phyloP scores from a whole-genome alignment of 2,797 vertebrate species.

The Syncerus caffer region DNA sequence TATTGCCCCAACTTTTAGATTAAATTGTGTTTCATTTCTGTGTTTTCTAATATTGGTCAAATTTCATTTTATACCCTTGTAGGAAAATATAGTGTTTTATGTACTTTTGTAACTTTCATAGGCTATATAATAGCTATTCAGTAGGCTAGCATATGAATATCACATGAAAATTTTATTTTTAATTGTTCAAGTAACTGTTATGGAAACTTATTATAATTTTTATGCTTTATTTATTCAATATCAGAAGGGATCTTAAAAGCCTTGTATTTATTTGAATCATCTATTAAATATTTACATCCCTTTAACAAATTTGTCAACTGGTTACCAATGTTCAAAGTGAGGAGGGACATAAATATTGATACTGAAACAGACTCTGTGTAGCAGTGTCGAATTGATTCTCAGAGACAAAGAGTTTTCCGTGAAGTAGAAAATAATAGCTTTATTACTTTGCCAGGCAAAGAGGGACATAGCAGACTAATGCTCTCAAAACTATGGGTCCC shows the following conservation, averaged over 20 bases:
- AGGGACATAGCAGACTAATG: background rate
- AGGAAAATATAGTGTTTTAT: slow-evolving; percentile 14
- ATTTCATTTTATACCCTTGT: slow-evolving; percentile 18
- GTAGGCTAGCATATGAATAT: background rate
- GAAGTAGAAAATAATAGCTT: background rate
- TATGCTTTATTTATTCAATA: slow-evolving; percentile 33
- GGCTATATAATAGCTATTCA: background rate
- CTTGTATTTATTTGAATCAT: slow-evolving; percentile 17
- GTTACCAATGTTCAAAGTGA: background rate
- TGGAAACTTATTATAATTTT: background rate
- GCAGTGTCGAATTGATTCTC: background rate
- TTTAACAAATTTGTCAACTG: background rate
- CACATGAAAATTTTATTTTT: slow-evolving; percentile 15
- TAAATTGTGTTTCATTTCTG: slow-evolving; percentile 5
- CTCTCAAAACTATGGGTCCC: background rate
- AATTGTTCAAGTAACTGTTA: background rate
- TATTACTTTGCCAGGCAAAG: background rate
- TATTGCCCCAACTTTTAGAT: background rate
- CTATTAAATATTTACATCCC: background rate
- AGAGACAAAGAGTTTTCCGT: background rate
- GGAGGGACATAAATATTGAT: background rate
- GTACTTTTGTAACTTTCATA: background rate
- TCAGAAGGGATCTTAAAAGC: slow-evolving; percentile 6
- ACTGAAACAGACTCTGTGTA: background rate
- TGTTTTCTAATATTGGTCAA: slow-evolving; percentile 17